phyloP scores from a whole-genome alignment of 2,797 vertebrate genomes.

The Acipenser ruthenus region DNA sequence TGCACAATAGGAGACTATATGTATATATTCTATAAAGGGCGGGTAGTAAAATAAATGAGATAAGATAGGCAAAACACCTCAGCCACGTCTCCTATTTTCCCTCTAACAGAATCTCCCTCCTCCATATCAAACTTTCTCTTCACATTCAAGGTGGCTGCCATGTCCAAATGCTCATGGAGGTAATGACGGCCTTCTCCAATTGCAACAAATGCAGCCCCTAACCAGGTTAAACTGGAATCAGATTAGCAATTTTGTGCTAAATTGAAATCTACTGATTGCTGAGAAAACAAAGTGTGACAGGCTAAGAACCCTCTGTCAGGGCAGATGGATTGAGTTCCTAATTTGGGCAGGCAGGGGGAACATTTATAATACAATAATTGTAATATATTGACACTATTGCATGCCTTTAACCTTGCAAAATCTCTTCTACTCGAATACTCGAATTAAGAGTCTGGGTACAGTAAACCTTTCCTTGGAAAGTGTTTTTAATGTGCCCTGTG shows the following conservation, averaged over 20 bases:
- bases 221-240: conserved; percentile 73
- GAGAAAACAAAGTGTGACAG: conserved; percentile 69
- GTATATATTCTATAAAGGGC: too few species aligned
- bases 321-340: conserved; percentile 73
- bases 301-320: conserved; percentile 63
- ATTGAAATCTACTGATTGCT: conserved; percentile 76
- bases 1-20: too few species aligned
- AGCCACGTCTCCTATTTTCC: conserved; percentile 10
- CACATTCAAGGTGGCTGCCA: background rate
- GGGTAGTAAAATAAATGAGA: too few species aligned
- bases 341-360: conserved; percentile 63
- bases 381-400: conserved; percentile 73
- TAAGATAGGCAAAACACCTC: too few species aligned
- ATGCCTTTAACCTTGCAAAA: conserved; percentile 65
- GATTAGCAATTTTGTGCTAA: conserved; percentile 82
- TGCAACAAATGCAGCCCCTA: conserved; percentile 56
- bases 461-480: too few species aligned
- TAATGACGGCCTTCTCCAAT: conserved; percentile 27
- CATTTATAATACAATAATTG: conserved; percentile 83
- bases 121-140: background rate
- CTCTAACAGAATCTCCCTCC: conserved; percentile 10
- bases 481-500: too few species aligned
- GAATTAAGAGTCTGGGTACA: conserved; percentile 10
- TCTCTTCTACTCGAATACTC: conserved; percentile 26
- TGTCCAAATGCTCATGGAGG: conserved; percentile 3